A percentile compares a stretch with the other conserved stretches of the same genome.
phyloP scores from a whole-genome alignment of 1,140 invertebrate species.

The Lasaia peninsularis region DNA sequence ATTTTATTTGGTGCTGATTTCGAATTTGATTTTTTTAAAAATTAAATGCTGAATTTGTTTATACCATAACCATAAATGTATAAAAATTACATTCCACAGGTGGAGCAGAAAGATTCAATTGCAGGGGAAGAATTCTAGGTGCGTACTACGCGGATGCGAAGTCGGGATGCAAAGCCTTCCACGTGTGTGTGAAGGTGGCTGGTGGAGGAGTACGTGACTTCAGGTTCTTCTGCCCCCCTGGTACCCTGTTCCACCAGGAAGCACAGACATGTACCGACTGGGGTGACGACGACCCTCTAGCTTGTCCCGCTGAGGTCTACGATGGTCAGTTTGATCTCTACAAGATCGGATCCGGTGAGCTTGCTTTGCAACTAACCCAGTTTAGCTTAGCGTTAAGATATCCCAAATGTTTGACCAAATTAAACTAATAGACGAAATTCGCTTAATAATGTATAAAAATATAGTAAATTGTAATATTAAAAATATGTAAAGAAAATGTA shows the following conservation, averaged over 20 bases:
- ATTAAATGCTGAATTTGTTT: neutral
- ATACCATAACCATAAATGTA: neutral
- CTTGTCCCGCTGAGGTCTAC: slow-evolving; percentile 88
- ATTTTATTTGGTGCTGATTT: too few relatives aligned
- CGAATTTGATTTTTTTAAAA: too few relatives aligned
- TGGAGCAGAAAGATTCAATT: slow-evolving; percentile 91
- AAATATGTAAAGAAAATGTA: too few relatives aligned
- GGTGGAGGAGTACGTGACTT: slow-evolving; percentile 87
- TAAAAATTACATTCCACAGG: slow-evolving; percentile 65
- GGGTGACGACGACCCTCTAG: slow-evolving; percentile 85
- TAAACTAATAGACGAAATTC: neutral
- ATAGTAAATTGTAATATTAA: too few relatives aligned
- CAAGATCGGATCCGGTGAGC: slow-evolving; percentile 84
- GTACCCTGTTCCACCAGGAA: slow-evolving; percentile 94
- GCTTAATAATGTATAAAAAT: too few relatives aligned
- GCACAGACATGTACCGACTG: slow-evolving; percentile 94
- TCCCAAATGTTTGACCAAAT: too few relatives aligned
- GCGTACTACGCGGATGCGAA: slow-evolving; percentile 95
- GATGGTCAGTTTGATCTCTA: slow-evolving; percentile 92
- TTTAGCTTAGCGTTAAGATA: neutral
- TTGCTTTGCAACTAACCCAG: slow-evolving; percentile 62
- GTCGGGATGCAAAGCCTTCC: slow-evolving; percentile 94
- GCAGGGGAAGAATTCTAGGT: slow-evolving; percentile 91
- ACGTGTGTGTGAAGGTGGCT: slow-evolving; percentile 91
- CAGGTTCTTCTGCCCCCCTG: slow-evolving; percentile 93